Base-by-base conservation (phyloP, 1,140 invertebrate genomes). In the Euborellia annulipes region DNA sequence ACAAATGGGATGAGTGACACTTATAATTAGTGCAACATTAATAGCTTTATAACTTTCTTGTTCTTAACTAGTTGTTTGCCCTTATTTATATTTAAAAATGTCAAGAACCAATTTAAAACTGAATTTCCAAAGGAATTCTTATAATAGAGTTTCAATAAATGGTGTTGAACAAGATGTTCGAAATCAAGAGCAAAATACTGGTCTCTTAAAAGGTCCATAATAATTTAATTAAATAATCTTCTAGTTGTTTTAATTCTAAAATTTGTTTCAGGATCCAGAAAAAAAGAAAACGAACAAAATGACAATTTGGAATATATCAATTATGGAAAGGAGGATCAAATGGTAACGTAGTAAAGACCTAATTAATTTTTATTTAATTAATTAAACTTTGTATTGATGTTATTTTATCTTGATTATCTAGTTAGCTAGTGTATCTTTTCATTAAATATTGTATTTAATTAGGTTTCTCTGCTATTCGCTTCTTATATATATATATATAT, bases 271-370 rank as follows among this genome's bases (percentile, higher is more conserved):
- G 66, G 58, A 52, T 61, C 56, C 36, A 56, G 58, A 50, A 55
- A 57, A 32, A 66, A 64, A 38, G 55, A 65, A 37, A 50, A 60
- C 43, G 63, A 61, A 40, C 51, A 62, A 2, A 67, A 66, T 22
- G 62, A 59, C 56, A 63, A 64, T 18, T 61, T 66, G 30, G 68
- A 73, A 50, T 71, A 68, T 50, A 60, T 82, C 46, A 81, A 82
- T 55, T 62, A 63, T 43, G 72, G 70, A 36, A 68, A 77, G 60
- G 75, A 80, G 52, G 79, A 82, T 56, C 73, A 81, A 56, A 80
- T 82, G 78, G 72, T 72, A 62, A 67, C n/a, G n/a, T n/a, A n/a
- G n/a, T 64, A 27, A 27, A 6, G 23, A 27, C 4, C 23, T 27
- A 27, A 40, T 44, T 13, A 2, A 17, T 41, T 36, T 21, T 41